These are phyloP conservation scores for Gallinago stenura DNA, from an alignment of 2,797 vertebrate genomes.

Conservation along the genomic window DNA sequence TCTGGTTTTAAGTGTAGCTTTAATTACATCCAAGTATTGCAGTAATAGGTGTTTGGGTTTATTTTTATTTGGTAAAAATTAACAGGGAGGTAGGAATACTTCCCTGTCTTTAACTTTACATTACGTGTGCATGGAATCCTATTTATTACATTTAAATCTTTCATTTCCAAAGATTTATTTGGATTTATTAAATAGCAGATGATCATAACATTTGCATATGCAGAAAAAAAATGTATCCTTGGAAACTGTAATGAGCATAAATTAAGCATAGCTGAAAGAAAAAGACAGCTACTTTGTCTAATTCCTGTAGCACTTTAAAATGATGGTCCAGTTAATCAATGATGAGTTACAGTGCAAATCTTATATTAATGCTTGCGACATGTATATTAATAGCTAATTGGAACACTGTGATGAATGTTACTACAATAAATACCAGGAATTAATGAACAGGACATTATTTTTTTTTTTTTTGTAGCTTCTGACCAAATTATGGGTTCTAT, in stretches of 20 bases:
- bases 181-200: slow-evolving; percentile 35
- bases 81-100: not conserved
- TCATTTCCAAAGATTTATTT: slow-evolving; percentile 6
- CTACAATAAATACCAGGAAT: not conserved
- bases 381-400: slow-evolving; percentile 35
- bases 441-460: not conserved
- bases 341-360: slow-evolving; percentile 17
- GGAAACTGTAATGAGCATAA: slow-evolving; percentile 17
- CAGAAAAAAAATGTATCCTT: slow-evolving; percentile 38
- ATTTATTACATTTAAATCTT: not conserved
- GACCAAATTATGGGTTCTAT: not conserved
- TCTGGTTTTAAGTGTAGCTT: not conserved
- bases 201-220: not conserved
- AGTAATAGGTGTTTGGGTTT: not conserved
- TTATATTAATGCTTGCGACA: not conserved
- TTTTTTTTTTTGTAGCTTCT: not conserved
- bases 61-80: not conserved
- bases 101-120: not conserved
- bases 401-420: slow-evolving; percentile 15
- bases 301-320: slow-evolving; percentile 33
- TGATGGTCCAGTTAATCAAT: slow-evolving; percentile 24
- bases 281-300: slow-evolving; percentile 21
- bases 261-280: not conserved
- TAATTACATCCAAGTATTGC: not conserved
- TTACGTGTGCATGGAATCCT: not conserved